Evolutionary conservation across 2,888 invertebrate species (phyloP), one percentile per base, ranked within the genome.

Genomic region (Drosophila formosana): DNA sequence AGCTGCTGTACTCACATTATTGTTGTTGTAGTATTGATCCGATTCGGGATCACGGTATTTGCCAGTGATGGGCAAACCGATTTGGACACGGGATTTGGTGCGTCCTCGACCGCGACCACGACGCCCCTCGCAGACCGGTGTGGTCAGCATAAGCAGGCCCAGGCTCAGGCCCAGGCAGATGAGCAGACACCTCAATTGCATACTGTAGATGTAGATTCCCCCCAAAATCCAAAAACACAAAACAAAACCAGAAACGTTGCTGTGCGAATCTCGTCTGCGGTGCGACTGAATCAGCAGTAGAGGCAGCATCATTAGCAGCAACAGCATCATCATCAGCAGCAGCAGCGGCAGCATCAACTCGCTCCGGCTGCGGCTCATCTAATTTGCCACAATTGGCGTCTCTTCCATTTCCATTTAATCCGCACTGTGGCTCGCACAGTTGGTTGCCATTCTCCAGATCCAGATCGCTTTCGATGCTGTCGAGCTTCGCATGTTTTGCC

Each of bases 31-130:
- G 92, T 97, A 97, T 90, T 97, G 96, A 93, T 97, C 97, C 6
- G 97, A 97, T 92, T 97, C 97, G 0, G 97, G 96, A 93, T 97
- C 97, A 79, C 97, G 94, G 91, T 97, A 97, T 93, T 97, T 97
- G 70, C 97, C 97, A 37, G 97, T 97, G 65, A 97, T 96, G 1
- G 97, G 97, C 78, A 97, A 92, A 55, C 97, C 97, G 87, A 97
- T 96, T 94, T 97, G 97, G 61, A 96, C 96, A 93, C 96, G 95
- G 0, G 96, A 96, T 90, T 96, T 96, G 55, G 95, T 95, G 83
- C 96, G 95, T 78, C 95, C 94, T 84, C 96, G 94, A 34, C 94
- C 93, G 67, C 96, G 94, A 8, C 95, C 96, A 84, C 96, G 94
- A 50, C 97, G 93, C 3, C 94, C 95, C 23, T 92, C 92, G 64